Conservation (phyloP, 2,888 invertebrate genomes). For the Himalopsyche tibetana region DNA sequence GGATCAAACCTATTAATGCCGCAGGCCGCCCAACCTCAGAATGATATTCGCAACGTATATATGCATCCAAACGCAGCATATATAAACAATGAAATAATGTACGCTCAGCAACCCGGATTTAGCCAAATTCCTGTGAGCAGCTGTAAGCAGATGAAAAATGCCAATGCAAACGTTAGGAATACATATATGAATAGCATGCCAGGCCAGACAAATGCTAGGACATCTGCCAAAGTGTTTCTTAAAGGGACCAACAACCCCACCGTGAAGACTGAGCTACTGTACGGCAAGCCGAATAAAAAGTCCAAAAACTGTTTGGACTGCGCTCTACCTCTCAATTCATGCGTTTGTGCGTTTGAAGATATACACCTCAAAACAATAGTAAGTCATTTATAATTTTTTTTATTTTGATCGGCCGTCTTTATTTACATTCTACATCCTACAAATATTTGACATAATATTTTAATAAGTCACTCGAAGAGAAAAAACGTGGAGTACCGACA, state of each 20-base stretch:
- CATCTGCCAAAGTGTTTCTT: background rate
- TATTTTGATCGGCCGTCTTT: background rate
- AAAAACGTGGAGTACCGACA: too few species aligned
- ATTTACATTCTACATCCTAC: too few species aligned
- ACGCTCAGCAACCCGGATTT: background rate
- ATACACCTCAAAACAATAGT: slow-evolving; percentile 47
- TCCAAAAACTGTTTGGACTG: slow-evolving; percentile 53
- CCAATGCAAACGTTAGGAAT: slow-evolving; percentile 6
- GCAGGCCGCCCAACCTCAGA: background rate
- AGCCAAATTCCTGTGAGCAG: background rate
- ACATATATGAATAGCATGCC: slow-evolving; percentile 1
- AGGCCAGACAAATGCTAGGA: background rate
- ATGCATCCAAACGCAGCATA: background rate
- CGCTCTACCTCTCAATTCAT: slow-evolving; percentile 50
- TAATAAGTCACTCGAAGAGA: too few species aligned
- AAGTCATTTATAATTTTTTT: slow-evolving; percentile 21
- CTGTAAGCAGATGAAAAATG: background rate
- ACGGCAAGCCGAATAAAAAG: slow-evolving; percentile 26
- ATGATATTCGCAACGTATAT: background rate
- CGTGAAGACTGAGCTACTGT: background rate
- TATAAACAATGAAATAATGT: background rate
- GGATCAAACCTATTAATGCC: background rate
- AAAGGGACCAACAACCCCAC: background rate
- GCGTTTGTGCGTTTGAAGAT: slow-evolving; percentile 56
- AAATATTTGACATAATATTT: too few species aligned